A percentile compares a stretch with the other conserved stretches of the same genome.
Conservation (phyloP, 2,888 invertebrate species). For the Oscheius sp. region DNA sequence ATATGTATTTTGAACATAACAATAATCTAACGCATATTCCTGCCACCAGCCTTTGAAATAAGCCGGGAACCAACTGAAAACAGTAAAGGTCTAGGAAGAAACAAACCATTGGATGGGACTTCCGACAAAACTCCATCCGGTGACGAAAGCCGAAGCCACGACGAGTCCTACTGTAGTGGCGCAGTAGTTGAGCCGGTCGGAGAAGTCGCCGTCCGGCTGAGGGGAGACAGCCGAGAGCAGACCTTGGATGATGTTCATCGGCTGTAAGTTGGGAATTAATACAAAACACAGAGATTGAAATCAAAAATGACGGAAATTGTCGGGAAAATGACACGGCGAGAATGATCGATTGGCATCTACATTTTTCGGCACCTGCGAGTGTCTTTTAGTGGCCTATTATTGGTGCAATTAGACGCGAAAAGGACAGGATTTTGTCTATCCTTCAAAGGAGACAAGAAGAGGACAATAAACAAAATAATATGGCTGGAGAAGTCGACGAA, state of each 20-base stretch:
- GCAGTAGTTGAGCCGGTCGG: constrained; percentile 68
- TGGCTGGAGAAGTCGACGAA: not conserved
- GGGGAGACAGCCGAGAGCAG: constrained; percentile 66
- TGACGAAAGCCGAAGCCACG: constrained; percentile 73
- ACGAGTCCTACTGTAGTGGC: constrained; percentile 73
- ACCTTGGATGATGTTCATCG: constrained; percentile 64
- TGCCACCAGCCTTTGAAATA: constrained; percentile 71
- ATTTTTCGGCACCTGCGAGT: too few relatives aligned
- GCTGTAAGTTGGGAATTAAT: not conserved
- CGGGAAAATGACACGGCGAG: not conserved
- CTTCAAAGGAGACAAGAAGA: too few relatives aligned
- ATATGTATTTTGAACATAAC: constrained; percentile 74
- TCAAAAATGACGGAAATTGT: not conserved
- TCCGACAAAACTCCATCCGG: constrained; percentile 73
- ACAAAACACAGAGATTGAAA: not conserved
- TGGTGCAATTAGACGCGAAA: too few relatives aligned
- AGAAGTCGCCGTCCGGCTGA: constrained; percentile 54
- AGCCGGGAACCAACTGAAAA: constrained; percentile 75
- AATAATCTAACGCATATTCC: constrained; percentile 74
- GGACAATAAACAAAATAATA: not conserved
- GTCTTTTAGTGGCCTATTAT: too few relatives aligned
- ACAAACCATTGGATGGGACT: constrained; percentile 74
- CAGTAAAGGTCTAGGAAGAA: too few relatives aligned
- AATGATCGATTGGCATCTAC: not conserved
- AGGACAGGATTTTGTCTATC: not conserved